These are phyloP conservation scores for Heliocidaris tuberculata DNA, from an alignment of 35 echinoderm and acorn worm species.

Conservation along the genomic window DNA sequence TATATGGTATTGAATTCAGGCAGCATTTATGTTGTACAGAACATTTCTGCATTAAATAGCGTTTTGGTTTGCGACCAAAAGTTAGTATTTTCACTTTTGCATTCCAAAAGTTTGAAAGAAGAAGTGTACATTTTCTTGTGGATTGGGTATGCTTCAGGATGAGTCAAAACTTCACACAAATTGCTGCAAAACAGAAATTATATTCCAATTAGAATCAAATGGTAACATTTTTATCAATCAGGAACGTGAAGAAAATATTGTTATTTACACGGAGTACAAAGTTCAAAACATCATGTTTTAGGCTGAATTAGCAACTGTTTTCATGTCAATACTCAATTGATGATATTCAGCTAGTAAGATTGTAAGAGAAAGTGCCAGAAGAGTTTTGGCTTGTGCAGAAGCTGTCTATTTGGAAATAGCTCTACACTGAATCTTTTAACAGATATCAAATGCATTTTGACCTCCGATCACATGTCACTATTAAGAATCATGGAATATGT, in stretches of 20 bases:
- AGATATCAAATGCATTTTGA: no score
- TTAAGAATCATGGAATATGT: no score
- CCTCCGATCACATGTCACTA: no score
- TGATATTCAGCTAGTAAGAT: background rate
- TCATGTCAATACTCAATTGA: background rate
- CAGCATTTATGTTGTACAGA: background rate
- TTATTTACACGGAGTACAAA: background rate
- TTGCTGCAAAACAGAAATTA: background rate
- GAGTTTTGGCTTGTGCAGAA: no score
- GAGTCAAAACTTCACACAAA: background rate
- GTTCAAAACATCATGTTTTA: background rate
- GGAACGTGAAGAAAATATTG: background rate
- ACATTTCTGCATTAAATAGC: background rate
- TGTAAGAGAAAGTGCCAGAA: background rate
- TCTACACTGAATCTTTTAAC: no score
- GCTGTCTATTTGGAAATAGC: no score
- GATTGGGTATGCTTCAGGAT: background rate
- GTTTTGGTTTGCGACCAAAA: background rate
- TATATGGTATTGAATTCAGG: background rate
- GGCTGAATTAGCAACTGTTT: background rate
- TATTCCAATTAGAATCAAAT: background rate
- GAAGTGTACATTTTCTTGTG: background rate
- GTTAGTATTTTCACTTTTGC: background rate
- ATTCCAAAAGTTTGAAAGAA: slow-evolving; percentile 9
- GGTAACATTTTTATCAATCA: background rate